A percentile compares a stretch with the other conserved stretches of the same genome.
Conservation (phyloP, 2,797 vertebrate species). For the Molossus molossus region DNA sequence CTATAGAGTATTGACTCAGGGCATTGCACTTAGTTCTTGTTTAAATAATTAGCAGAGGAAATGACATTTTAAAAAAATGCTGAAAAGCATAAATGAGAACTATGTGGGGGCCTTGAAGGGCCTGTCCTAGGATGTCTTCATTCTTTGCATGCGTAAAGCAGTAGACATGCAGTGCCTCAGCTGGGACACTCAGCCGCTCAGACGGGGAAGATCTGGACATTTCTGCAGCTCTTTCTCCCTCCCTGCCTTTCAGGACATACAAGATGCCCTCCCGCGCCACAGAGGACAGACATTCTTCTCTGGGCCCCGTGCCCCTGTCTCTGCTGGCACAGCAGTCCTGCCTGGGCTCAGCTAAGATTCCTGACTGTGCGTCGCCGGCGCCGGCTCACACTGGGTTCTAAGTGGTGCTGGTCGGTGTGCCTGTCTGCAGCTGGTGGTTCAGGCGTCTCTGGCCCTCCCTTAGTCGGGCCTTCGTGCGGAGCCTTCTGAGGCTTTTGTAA, state of each 20-base stretch:
- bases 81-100: background rate
- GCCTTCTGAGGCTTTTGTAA: slow-evolving; percentile 51
- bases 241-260: background rate
- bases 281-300: slow-evolving; percentile 58
- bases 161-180: no score
- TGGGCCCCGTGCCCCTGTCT: background rate
- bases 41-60: slow-evolving; percentile 71
- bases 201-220: background rate
- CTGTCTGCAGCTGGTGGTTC: slow-evolving; percentile 52
- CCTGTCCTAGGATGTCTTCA: background rate
- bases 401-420: slow-evolving; percentile 41
- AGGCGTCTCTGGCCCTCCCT: background rate
- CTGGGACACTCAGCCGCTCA: accelerated
- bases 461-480: background rate
- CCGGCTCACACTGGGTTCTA: background rate
- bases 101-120: background rate
- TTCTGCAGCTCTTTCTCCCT: background rate
- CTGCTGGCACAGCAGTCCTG: slow-evolving; percentile 32
- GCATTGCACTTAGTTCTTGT: background rate
- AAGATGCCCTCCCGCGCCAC: slow-evolving; percentile 62
- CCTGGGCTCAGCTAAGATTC: slow-evolving; percentile 56
- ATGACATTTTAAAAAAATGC: background rate
- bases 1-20: slow-evolving; percentile 13
- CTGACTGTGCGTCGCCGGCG: slow-evolving; percentile 60
- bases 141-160: background rate